Base-by-base conservation (phyloP, 2,797 vertebrate species). In the Hippopotamyrus pictus region DNA sequence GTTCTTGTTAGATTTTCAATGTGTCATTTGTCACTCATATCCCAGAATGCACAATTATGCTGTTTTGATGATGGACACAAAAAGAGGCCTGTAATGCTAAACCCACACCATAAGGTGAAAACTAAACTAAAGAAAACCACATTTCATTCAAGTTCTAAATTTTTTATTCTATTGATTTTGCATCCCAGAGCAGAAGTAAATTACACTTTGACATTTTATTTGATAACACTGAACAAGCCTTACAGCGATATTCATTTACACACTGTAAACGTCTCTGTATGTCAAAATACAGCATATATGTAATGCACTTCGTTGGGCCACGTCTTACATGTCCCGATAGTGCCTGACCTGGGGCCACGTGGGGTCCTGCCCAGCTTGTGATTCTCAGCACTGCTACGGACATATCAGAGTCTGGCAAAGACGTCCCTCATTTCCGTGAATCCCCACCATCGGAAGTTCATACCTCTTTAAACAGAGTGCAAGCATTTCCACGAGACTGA, bases 281-380 rank as follows among this genome's bases (percentile, higher is more conserved):
- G 94, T 95, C 93, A 96, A 96, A 96, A 96, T 95, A 96, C 95
- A 96, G 95, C 93, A 93, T 94, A 94, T 94, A 94, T 95, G 92
- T 96, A 96, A 97, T 96, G 95, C 96, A 97, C 96, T 96, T 96
- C 93, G 93, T 93, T 91, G 90, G 94, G 93, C 94, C 94, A 94
- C 93, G 93, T 93, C 91, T 94, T 93, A 95, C 91, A 93, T 93
- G 93, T 93, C 93, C 93, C 90, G 93, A 91, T 44, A 88, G 91
- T 93, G 92, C 92, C 88, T 91, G 88, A 90, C 90, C 90, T 90
- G 91, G 62, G 3, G 76, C 51, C 50, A 82, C 51, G 88, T 90
- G 73, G 41, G 41, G 48, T 17, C 89, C 90, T 88, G 90, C 90
- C 91, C 65, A 89, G 91, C 90, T 92, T 93, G 91, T 91, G 89